These are phyloP conservation scores for Leptonema lineaticorne DNA, from an alignment of 1,140 invertebrate species.

Conservation along the genomic window DNA sequence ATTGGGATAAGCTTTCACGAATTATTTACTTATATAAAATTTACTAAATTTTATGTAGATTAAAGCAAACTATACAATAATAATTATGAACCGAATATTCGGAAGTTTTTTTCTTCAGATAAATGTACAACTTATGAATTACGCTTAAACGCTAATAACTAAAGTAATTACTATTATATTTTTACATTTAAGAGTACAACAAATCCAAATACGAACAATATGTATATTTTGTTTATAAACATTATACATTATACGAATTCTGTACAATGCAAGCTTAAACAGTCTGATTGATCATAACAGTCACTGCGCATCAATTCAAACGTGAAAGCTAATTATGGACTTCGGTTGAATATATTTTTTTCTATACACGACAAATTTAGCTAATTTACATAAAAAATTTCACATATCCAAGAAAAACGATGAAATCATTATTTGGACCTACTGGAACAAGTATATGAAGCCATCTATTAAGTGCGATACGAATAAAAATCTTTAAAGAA, in stretches of 20 bases:
- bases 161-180: slow-evolving; percentile 1
- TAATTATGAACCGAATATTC: not conserved
- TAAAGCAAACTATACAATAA: not conserved
- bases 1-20: too few species aligned
- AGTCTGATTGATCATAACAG: slow-evolving; percentile 1
- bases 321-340: slow-evolving; percentile 25
- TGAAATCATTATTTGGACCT: too few species aligned
- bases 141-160: too few species aligned
- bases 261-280: not conserved
- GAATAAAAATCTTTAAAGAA: too few species aligned
- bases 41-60: not conserved
- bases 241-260: not conserved
- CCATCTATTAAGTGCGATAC: too few species aligned
- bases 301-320: slow-evolving; percentile 22
- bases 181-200: slow-evolving; percentile 4
- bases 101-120: too few species aligned
- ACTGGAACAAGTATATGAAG: too few species aligned
- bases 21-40: not conserved
- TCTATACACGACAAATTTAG: too few species aligned
- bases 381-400: not conserved
- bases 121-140: not conserved
- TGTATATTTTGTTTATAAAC: too few species aligned
- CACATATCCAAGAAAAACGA: not conserved
- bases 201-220: slow-evolving; percentile 14
- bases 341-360: not conserved